Percentiles rank a stretch among this genome's conserved stretches.
These are phyloP conservation scores for Halcyon smyrnensis DNA, from an alignment of 2,797 vertebrate genomes.

Conservation along the genomic window DNA sequence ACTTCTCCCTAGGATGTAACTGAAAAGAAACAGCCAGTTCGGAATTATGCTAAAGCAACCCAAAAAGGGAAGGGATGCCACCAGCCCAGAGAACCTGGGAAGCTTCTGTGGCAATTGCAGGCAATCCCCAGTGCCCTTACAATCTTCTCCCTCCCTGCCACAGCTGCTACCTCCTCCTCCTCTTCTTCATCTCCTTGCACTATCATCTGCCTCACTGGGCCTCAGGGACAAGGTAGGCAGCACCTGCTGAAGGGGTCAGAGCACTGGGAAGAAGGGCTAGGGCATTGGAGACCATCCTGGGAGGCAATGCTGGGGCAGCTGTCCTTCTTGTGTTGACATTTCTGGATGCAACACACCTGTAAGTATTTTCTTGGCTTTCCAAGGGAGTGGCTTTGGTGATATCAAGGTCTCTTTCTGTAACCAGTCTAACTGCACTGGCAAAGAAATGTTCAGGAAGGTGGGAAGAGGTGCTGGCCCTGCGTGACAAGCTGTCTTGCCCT, in stretches of 20 bases:
- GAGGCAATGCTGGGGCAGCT: not conserved
- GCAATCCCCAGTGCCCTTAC: not conserved
- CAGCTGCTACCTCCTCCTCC: not conserved
- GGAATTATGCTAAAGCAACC: not conserved
- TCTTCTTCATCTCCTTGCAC: not conserved
- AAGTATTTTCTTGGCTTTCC: not conserved
- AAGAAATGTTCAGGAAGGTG: not conserved
- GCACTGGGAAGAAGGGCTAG: not conserved
- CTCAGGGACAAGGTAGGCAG: not conserved
- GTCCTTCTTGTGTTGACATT: not conserved
- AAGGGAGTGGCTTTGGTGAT: not conserved
- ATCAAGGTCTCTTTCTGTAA: not conserved
- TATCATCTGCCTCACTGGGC: fast-evolving
- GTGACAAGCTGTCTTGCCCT: not conserved
- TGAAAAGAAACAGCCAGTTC: not conserved
- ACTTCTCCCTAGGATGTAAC: not conserved
- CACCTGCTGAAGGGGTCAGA: not conserved
- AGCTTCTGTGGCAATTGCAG: not conserved
- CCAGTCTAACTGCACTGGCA: not conserved
- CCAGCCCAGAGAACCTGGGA: not conserved
- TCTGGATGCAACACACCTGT: not conserved
- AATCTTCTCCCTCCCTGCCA: not conserved
- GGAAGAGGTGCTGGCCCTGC: not conserved
- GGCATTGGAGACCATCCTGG: not conserved
- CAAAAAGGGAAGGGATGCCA: not conserved